These are phyloP conservation scores for Octonoba sinensis DNA, from an alignment of 2,888 invertebrate species.

Conservation along the genomic window DNA sequence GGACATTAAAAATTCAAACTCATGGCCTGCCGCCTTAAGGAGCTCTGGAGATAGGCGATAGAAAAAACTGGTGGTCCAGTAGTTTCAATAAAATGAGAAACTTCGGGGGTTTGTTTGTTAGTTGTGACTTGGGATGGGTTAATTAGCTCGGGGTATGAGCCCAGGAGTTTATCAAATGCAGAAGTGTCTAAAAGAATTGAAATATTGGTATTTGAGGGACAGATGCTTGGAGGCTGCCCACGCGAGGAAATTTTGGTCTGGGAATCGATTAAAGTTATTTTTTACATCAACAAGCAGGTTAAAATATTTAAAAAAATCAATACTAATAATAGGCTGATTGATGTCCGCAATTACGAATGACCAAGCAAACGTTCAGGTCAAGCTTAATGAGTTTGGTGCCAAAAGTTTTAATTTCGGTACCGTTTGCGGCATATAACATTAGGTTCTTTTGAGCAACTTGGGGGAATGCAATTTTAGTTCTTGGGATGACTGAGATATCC, in stretches of 20 bases:
- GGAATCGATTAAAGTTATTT: background rate
- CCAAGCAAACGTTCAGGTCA: background rate
- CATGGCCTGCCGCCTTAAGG: too few relatives aligned
- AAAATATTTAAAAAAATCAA: too few relatives aligned
- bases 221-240: background rate
- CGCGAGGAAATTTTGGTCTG: background rate
- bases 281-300: too few relatives aligned
- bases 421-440: background rate
- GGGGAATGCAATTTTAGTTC: background rate
- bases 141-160: background rate
- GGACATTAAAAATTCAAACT: too few relatives aligned
- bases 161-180: background rate
- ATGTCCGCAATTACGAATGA: too few relatives aligned
- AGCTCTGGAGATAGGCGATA: too few relatives aligned
- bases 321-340: too few relatives aligned
- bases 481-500: background rate
- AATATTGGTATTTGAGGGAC: background rate
- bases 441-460: background rate
- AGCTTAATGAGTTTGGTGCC: background rate
- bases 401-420: background rate
- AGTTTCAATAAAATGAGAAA: too few relatives aligned
- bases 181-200: background rate
- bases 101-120: background rate
- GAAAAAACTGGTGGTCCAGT: too few relatives aligned
- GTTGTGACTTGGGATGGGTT: background rate